Evolutionary conservation across 37 sponge, comb jelly and placozoan genomes (phyloP).

Genomic region (Theonella swinhoei): DNA sequence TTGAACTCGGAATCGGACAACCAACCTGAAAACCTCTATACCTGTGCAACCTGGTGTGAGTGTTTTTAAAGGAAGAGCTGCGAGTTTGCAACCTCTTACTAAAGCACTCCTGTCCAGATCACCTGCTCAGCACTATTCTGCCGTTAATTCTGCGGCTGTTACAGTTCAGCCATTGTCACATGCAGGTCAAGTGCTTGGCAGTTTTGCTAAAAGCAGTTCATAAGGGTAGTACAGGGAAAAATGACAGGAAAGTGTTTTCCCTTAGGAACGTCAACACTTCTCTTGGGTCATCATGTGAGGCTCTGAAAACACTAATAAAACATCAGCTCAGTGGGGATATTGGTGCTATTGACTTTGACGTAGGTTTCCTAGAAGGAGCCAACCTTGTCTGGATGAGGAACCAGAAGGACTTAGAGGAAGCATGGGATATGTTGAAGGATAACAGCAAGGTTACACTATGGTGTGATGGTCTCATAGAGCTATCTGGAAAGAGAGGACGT

Average conservation of each 20-base stretch:
- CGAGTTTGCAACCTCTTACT: too few relatives aligned
- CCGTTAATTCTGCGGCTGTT: too few relatives aligned
- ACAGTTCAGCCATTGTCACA: neutral
- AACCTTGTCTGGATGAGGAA: slow-evolving; percentile 11
- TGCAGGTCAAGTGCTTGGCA: neutral
- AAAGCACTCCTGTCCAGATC: too few relatives aligned
- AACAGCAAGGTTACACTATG: neutral
- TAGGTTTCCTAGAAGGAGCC: slow-evolving; percentile 20
- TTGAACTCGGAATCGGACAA: too few relatives aligned
- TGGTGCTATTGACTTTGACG: slow-evolving; percentile 15
- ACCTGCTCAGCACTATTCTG: too few relatives aligned
- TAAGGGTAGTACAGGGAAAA: neutral
- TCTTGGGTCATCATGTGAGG: neutral
- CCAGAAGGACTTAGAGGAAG: neutral
- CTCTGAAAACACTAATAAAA: neutral
- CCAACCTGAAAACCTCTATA: too few relatives aligned
- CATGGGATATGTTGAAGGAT: neutral
- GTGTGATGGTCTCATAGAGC: slow-evolving; percentile 8
- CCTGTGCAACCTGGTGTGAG: too few relatives aligned
- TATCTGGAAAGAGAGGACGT: neutral
- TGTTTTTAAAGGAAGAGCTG: too few relatives aligned
- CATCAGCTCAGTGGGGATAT: neutral
- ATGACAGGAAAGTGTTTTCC: neutral
- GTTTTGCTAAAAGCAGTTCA: neutral
- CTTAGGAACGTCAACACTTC: neutral